Base-by-base conservation (phyloP, 2,888 invertebrate species). In the Agonopterix alstromeriana region DNA sequence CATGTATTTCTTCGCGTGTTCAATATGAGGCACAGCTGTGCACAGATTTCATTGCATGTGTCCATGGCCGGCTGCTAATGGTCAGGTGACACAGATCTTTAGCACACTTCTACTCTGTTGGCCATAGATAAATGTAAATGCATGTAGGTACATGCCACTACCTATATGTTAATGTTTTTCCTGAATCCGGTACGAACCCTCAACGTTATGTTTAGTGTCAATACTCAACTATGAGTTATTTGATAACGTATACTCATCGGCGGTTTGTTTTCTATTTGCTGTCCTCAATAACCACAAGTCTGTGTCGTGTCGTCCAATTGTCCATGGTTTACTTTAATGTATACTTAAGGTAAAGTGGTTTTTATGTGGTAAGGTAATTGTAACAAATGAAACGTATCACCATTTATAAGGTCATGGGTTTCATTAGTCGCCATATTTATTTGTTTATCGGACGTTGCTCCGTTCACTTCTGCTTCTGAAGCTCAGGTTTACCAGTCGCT, bases 71-170 rank as follows among this genome's bases (percentile, higher is more conserved):
- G 61, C 69, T 67, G 61, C 64, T 67, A 72, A 77, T 77, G 73
- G 71, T 69, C 70, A 74, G 67, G 63, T 74, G 74, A 71, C 77
- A 76, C 65, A 73, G 67, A 69, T 75, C 61, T 66, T 57, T 68
- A 65, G 57, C 68, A 67, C 67, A 69, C 67, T 66, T 68, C 54
- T 53, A 47, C 46, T 46, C 43, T 45, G 44, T 48, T 51, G 43
- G 43, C 48, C 52, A 47, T 50, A 48, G 46, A 47, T 43, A 42
- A 46, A 54, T 59, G 48, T 53, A 48, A 54, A 54, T 54, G 49
- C 49, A 42, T 42, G 27, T 27, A 27, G 27, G 27, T 38, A 38
- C 38, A 38, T n/a, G 38, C 9, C 38, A 38, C n/a, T n/a, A 38
- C 9, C 38, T 38, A n/a, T 38, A n/a, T 38, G 38, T 38, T 9